A percentile compares a stretch with the other conserved stretches of the same genome.
phyloP scores from a whole-genome alignment of 2,797 vertebrate species.

The Podargus strigoides region DNA sequence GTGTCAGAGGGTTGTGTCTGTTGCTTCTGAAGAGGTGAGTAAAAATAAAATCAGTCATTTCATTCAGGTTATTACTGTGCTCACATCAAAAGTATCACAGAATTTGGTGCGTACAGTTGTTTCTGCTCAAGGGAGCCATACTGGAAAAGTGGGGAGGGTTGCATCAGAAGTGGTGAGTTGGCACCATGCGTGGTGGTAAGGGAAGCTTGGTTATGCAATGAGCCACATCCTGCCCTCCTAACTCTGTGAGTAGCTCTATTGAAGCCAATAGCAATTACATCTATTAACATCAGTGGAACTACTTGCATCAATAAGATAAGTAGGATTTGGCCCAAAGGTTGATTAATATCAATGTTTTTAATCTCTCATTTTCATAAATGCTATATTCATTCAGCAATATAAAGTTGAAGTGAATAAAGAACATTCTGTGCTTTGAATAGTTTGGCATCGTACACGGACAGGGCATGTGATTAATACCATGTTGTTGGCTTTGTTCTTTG shows the following conservation, averaged over 20 bases:
- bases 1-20: neutral
- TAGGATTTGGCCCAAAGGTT: constrained; percentile 44
- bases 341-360: constrained; percentile 54
- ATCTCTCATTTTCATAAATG: constrained; percentile 53
- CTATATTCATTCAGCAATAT: constrained; percentile 31
- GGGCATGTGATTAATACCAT: constrained; percentile 68
- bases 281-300: constrained; percentile 49
- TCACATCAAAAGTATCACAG: neutral
- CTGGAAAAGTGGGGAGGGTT: neutral
- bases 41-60: neutral
- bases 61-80: neutral
- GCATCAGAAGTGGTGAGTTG: neutral
- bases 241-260: neutral
- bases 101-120: neutral
- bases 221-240: constrained; percentile 44
- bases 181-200: neutral
- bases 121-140: neutral
- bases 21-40: neutral
- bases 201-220: constrained; percentile 34
- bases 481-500: constrained; percentile 67
- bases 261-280: constrained; percentile 24
- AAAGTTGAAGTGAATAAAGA: constrained; percentile 55
- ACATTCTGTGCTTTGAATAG: constrained; percentile 58
- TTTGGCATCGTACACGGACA: constrained; percentile 3
- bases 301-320: constrained; percentile 63